phyloP scores from a whole-genome alignment of 2,888 invertebrate species.

The Gymnosoma rotundatum region DNA sequence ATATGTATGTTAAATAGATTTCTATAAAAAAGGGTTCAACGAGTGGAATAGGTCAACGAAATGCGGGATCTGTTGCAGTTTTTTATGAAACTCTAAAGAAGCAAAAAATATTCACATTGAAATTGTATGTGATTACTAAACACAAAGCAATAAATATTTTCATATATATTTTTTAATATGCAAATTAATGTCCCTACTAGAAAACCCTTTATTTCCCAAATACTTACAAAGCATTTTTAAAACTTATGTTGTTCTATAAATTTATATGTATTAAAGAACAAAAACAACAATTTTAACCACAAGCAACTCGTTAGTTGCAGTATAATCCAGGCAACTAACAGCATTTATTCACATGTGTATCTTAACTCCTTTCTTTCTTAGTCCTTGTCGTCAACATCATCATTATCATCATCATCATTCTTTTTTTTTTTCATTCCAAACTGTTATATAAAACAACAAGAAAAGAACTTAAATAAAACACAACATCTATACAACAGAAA shows the following conservation, averaged over 20 bases:
- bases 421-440: conserved; percentile 53
- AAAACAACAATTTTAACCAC: conserved; percentile 41
- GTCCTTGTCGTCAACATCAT: conserved; percentile 28
- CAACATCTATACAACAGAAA: background rate
- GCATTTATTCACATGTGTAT: background rate
- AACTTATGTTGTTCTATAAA: conserved; percentile 20
- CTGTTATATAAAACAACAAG: conserved; percentile 6
- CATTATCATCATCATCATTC: conserved; percentile 26
- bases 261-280: conserved; percentile 22
- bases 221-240: background rate
- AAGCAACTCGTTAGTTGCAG: conserved; percentile 46
- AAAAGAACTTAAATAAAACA: background rate
- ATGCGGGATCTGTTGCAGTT: too few relatives aligned
- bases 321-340: conserved; percentile 44
- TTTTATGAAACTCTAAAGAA: too few relatives aligned
- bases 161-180: too few relatives aligned
- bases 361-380: conserved; percentile 10
- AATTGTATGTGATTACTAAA: too few relatives aligned
- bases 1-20: background rate
- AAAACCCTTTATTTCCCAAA: background rate
- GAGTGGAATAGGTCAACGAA: too few relatives aligned
- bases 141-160: too few relatives aligned
- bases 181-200: too few relatives aligned
- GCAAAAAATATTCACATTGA: too few relatives aligned
- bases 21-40: too few relatives aligned